Base-by-base conservation (phyloP, 2,797 vertebrate species). In the Nannoperca obscura region DNA sequence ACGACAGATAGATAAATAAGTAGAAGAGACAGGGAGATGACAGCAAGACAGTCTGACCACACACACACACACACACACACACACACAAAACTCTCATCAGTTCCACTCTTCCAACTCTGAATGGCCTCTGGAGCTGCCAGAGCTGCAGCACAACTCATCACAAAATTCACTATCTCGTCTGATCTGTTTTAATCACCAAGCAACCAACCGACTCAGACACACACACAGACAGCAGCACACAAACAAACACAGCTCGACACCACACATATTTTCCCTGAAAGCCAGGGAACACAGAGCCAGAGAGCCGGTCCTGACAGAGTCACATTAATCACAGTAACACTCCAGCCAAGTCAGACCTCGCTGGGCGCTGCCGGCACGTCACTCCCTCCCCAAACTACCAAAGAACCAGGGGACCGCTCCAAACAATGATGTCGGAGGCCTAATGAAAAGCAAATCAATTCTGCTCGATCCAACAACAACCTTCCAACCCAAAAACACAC, bases 171-270 rank as follows among this genome's bases (percentile, higher is more conserved):
- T 93, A 91, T 92, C 92, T 91, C 22, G 46, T 88, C 87, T 88
- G 90, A 93, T 93, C 81, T 86, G 82, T 82, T 90, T 91, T 93
- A 87, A 93, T 93, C 92, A 92, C 77, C 86, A 71, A 89, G 84
- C 87, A 91, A 83, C 82, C 82, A 50, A 81, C 78, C 63, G 46
- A 75, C 77, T 53, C 66, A 44, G 49, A 59, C 34, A 68, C 61
- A 54, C 71, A 64, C 22, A 46, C 50, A 62, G 55, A 42, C 54
- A 71, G 46, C 34, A 22, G 68, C 50, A 62, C 64, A 50, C 80
- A 88, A 76, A 88, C 85, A 89, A 86, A 84, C 83, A 81, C 57
- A 73, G 63, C 77, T 79, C 71, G 19, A 84, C 70, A 60, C 64
- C 72, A 78, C 89, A 81, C 85, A 86, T 87, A 74, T 86, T 87